Evolutionary conservation across 2,888 invertebrate species (phyloP), one percentile per base, ranked within the genome.

Genomic region (Protula sp.): DNA sequence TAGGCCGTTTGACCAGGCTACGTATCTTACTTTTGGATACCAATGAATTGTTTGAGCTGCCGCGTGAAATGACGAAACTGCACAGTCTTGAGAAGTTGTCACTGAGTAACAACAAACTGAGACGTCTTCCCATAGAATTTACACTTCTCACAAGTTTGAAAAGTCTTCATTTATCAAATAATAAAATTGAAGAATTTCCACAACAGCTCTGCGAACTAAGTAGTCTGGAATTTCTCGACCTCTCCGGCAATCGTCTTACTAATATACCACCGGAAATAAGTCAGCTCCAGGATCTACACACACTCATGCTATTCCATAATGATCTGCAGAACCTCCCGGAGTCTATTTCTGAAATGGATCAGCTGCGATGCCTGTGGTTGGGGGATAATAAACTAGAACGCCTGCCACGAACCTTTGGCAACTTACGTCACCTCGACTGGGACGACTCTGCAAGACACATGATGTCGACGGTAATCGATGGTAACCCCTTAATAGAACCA

Each of bases 341-440:
- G 54, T 67, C 70, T 2, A 66, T 80, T 22, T 77, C 82, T 62
- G 63, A 70, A 2, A 68, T 82, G 59, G 69, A 70, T 30, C 72
- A 76, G n/a, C 73, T 83, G 38, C 70, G 74, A 9, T 75, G 76
- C 61, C 71, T 83, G 9, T 82, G 82, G 75, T 63, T 83, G 3
- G 82, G 83, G 3, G 69, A 76, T 63, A 83, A 83, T 64, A 63
- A 71, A 2, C 66, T 83, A 19, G 61, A 64, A 9, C 65, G 65
- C 30, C 69, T 81, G 27, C 81, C 81, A 4, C 64, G 71, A 55
- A 59, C 72, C 30, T 77, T 81, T 61, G 77, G 75, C 3, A 67
- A 71, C 9, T 70, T 81, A 47, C 63, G 59, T 26, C 67, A 71
- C 47, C 66, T 81, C 48, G 78, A 81, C 65, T 80, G 79, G 79